Conservation (phyloP, 2,797 vertebrate genomes). For the Eospalax fontanierii region DNA sequence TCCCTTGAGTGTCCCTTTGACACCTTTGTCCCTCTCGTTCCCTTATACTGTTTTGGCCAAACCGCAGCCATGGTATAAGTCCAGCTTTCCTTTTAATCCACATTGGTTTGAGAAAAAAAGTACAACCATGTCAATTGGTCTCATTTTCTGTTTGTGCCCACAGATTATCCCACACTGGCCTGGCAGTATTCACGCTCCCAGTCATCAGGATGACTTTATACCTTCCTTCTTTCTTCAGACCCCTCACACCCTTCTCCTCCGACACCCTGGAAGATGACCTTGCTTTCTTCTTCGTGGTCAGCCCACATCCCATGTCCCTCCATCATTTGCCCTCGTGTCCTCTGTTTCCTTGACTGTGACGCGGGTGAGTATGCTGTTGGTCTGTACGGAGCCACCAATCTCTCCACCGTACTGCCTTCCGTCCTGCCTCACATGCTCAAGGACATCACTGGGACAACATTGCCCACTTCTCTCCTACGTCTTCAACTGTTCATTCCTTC, state of each 20-base stretch:
- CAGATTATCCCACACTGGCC: too few species aligned
- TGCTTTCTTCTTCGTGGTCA: background rate
- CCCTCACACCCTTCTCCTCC: background rate
- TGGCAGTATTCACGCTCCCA: background rate
- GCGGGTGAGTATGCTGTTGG: background rate
- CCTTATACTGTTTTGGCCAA: conserved; percentile 37
- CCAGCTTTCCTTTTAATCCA: background rate
- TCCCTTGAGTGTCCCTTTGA: background rate
- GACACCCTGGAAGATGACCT: background rate
- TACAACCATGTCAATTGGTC: background rate
- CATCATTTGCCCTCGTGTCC: background rate
- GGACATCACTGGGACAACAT: accelerated
- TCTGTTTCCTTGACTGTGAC: background rate
- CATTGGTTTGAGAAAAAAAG: background rate
- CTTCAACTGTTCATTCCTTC: background rate
- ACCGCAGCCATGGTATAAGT: conserved; percentile 11
- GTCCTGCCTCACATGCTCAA: background rate
- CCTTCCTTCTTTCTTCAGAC: background rate
- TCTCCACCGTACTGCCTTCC: background rate
- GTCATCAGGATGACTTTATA: background rate
- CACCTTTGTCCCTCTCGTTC: background rate
- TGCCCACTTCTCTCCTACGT: background rate
- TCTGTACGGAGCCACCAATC: background rate
- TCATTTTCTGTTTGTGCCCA: background rate
- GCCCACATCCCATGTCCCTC: background rate